A percentile compares a stretch with the other conserved stretches of the same genome.
phyloP scores from a whole-genome alignment of 1,140 invertebrate species.

The Orchestia grillus region DNA sequence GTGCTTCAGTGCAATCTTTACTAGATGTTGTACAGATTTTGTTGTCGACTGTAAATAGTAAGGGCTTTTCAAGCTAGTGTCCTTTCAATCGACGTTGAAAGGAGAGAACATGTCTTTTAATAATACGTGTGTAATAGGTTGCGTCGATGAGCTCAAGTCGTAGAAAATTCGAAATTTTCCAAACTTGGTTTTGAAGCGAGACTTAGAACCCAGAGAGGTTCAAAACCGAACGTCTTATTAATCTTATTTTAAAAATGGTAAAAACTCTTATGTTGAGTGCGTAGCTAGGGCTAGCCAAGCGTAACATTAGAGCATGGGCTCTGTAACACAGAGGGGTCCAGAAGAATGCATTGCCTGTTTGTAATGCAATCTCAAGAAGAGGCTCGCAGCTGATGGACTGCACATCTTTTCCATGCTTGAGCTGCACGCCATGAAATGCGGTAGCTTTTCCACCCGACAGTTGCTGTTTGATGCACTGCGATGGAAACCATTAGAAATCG shows the following conservation, averaged over 20 bases:
- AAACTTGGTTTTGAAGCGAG: not conserved
- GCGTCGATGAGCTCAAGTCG: not conserved
- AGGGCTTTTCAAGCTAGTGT: not conserved
- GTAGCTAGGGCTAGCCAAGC: not conserved
- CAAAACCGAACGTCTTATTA: not conserved
- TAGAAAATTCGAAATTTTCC: not conserved
- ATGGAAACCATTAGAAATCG: no score
- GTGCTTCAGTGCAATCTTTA: conserved; percentile 34
- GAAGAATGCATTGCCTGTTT: no score
- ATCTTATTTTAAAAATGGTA: not conserved
- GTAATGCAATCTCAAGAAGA: no score
- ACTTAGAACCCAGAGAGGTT: not conserved
- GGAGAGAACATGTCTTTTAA: not conserved
- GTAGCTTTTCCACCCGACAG: not conserved
- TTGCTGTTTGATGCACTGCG: not conserved
- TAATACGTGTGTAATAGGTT: not conserved
- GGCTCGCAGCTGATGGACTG: no score
- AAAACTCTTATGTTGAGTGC: not conserved
- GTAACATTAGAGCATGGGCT: no score
- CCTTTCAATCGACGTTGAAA: not conserved
- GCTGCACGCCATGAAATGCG: no score
- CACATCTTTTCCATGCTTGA: no score
- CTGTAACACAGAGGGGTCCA: no score
- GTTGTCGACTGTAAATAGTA: conserved; percentile 32
- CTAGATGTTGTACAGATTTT: conserved; percentile 51